Base-by-base conservation (phyloP, 1,140 invertebrate genomes). In the Drosophila kohkoa region DNA sequence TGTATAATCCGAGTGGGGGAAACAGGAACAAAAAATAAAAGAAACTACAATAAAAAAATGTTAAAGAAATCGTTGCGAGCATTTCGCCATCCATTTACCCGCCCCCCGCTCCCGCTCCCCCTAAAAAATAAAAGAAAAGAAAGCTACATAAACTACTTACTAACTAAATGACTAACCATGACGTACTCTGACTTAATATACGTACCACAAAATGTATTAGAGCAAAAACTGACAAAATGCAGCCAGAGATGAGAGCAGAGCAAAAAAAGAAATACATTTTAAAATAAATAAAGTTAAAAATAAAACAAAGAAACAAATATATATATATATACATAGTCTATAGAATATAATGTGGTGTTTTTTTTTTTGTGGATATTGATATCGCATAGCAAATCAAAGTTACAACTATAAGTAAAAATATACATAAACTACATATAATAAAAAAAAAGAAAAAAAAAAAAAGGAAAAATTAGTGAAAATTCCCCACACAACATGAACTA, bases 351-450 rank as follows among this genome's bases (percentile, higher is more conserved):
- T 55, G 51, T 54, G 60, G 59, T 73, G 51, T 49, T 46, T 76
- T 82, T 86, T 86, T 86, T 88, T 82, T 78, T 75, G 64, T 51
- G 28, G 54, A 60, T 51, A 66, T 35, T 35, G 59, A 80, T 72
- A 85, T 57, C 69, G 82, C 77, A 75, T 87, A 75, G 83, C 76
- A 87, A 88, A 87, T 88, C 77, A 83, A 83, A 80, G 67, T 67
- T 83, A 87, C 63, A 68, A 55, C 11, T 20, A 63, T 76, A 78
- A 64, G 64, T 60, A 41, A 55, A 52, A 57, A 67, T 59, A n/a
- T 35, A 41, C 13, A 32, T 5, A 32, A 16, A 32, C 45, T 11
- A 60, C 2, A 63, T 25, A 35, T 20, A 51, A 38, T 41, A 32
- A 43, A 30, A 67, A 55, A 13, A 58, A 49, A 62, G 30, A 8